Evolutionary conservation across 2,113 vertebrate species (phyloP).

Genomic region (Beaufortia kweichowensis): DNA sequence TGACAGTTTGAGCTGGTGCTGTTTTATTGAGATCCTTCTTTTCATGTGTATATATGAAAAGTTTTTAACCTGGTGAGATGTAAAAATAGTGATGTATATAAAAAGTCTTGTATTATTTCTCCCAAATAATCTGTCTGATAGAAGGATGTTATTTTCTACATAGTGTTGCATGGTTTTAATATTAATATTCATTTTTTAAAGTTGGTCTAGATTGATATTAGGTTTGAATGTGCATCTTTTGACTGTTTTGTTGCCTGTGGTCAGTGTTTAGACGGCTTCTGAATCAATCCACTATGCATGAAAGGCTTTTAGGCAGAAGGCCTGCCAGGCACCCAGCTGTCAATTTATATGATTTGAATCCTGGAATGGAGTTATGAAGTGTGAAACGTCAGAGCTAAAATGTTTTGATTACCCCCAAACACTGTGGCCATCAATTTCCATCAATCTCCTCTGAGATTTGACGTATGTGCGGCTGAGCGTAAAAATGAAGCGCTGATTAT

Average conservation of each 20-base stretch:
- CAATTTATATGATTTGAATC: constrained; percentile 56
- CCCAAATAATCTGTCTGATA: no score
- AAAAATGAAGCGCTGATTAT: constrained; percentile 21
- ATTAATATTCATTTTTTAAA: not conserved
- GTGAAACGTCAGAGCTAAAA: constrained; percentile 57
- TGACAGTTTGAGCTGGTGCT: not conserved
- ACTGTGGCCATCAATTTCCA: constrained; percentile 51
- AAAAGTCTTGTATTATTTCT: no score
- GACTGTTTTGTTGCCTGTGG: constrained; percentile 41
- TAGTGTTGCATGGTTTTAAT: no score
- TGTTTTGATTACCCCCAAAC: constrained; percentile 56
- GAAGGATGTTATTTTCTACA: no score
- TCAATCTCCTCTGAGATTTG: constrained; percentile 39
- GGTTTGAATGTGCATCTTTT: constrained; percentile 21
- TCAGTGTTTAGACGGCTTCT: constrained; percentile 37
- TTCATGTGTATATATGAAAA: no score
- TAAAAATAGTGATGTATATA: no score
- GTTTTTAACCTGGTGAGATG: no score
- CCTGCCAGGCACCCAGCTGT: constrained; percentile 54
- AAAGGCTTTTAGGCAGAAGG: constrained; percentile 37
- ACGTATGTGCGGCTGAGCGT: constrained; percentile 25
- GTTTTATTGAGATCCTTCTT: no score
- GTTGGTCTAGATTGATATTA: constrained; percentile 29
- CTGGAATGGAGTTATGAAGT: constrained; percentile 52
- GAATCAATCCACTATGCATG: constrained; percentile 32